Percentiles rank a stretch among this genome's conserved stretches.
Conservation (phyloP, 2,113 vertebrate species). For the Scartelaos histophorus region DNA sequence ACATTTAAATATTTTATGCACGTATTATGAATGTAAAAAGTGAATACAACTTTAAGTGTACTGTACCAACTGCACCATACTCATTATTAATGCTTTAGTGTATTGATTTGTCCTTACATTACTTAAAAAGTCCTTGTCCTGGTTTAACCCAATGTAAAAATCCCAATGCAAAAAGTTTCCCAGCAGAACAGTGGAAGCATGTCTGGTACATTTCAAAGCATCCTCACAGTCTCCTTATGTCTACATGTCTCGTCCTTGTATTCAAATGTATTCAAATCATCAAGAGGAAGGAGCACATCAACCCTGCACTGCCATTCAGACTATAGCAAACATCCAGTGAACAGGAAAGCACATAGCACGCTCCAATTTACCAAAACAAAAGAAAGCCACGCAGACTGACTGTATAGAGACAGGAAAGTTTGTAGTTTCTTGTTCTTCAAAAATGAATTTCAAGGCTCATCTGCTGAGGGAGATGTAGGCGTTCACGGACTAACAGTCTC, state of each 20-base stretch:
- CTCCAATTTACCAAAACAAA: conserved; percentile 53
- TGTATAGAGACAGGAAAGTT: neutral
- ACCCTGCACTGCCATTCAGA: conserved; percentile 25
- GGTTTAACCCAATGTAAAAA: neutral
- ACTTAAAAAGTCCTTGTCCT: neutral
- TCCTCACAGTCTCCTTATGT: neutral
- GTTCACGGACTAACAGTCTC: conserved; percentile 47
- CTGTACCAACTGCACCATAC: too few species aligned
- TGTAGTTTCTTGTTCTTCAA: conserved; percentile 42
- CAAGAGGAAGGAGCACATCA: conserved; percentile 34
- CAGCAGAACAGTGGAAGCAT: neutral
- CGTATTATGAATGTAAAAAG: too few species aligned
- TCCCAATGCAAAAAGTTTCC: neutral
- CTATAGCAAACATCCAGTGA: conserved; percentile 20
- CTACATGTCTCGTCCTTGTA: conserved; percentile 10
- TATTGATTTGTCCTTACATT: neutral
- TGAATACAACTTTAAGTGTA: too few species aligned
- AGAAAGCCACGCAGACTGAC: conserved; percentile 20
- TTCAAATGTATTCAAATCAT: conserved; percentile 38
- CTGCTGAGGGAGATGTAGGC: conserved; percentile 44
- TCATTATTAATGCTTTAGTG: too few species aligned
- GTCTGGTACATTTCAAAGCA: neutral
- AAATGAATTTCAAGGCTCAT: conserved; percentile 76
- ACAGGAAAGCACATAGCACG: conserved; percentile 2
- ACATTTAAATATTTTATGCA: too few species aligned